Conservation (phyloP, 2,888 invertebrate genomes). For the Pristionchus maxplancki region DNA sequence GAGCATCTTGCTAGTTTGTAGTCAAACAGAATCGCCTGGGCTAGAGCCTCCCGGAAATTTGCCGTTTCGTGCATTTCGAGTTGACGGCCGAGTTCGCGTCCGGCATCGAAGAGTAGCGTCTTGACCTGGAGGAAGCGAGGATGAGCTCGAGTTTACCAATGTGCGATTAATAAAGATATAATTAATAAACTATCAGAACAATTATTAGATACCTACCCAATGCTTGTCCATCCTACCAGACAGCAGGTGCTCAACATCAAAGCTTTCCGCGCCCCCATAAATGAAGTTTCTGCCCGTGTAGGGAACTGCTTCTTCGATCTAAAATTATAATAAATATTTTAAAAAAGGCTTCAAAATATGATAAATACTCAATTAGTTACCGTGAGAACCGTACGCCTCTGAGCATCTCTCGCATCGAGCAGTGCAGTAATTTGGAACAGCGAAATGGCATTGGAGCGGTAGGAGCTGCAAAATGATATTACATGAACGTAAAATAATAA, state of each 20-base stretch:
- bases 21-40: slow-evolving; percentile 4
- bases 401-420: background rate
- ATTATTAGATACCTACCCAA: background rate
- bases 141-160: too few relatives aligned
- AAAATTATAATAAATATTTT: background rate
- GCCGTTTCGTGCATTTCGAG: background rate
- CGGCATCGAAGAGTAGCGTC: background rate
- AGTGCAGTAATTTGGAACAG: background rate
- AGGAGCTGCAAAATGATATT: background rate
- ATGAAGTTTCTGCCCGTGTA: background rate
- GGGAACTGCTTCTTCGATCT: slow-evolving; percentile 23
- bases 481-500: background rate
- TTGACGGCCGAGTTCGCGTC: background rate
- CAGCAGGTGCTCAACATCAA: background rate
- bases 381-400: background rate
- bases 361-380: too few relatives aligned
- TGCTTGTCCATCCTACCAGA: background rate
- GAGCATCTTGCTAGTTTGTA: slow-evolving; percentile 21
- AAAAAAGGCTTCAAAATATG: too few relatives aligned
- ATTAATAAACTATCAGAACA: too few relatives aligned
- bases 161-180: too few relatives aligned
- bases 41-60: background rate
- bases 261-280: background rate
- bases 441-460: background rate
- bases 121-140: background rate